phyloP scores from a whole-genome alignment of 2,113 vertebrate species.

The Plotosus lineatus region DNA sequence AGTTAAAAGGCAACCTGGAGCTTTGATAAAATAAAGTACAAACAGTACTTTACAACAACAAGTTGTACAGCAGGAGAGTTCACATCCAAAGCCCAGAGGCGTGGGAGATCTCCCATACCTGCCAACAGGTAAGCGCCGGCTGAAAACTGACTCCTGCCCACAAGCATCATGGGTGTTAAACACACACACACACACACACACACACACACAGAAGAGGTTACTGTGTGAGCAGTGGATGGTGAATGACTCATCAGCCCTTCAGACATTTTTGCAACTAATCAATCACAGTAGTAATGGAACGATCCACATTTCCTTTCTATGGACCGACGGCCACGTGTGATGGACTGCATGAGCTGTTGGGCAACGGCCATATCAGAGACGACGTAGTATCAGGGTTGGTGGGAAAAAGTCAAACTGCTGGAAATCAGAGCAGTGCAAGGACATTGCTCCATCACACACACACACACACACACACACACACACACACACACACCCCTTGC shows the following conservation, averaged over 20 bases:
- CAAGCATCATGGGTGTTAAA: neutral
- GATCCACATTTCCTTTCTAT: neutral
- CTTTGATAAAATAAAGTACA: neutral
- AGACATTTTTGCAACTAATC: neutral
- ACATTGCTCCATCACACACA: too few species aligned
- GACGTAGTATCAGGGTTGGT: too few species aligned
- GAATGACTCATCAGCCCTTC: constrained; percentile 9
- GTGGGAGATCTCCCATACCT: constrained; percentile 7
- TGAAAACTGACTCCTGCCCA: neutral
- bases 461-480: too few species aligned
- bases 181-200: constrained; percentile 7
- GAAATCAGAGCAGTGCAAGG: too few species aligned
- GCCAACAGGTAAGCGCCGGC: constrained; percentile 23
- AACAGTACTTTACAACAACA: too few species aligned
- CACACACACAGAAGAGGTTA: neutral
- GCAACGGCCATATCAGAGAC: too few species aligned
- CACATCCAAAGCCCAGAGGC: neutral
- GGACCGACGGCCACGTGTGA: too few species aligned
- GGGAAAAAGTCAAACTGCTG: too few species aligned
- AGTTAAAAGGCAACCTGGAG: neutral
- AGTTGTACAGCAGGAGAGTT: constrained; percentile 12
- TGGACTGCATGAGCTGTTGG: too few species aligned
- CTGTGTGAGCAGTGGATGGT: neutral
- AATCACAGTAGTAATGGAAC: neutral
- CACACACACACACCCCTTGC: too few species aligned